Conservation (phyloP, 1,140 invertebrate species). For the Atta colombica region DNA sequence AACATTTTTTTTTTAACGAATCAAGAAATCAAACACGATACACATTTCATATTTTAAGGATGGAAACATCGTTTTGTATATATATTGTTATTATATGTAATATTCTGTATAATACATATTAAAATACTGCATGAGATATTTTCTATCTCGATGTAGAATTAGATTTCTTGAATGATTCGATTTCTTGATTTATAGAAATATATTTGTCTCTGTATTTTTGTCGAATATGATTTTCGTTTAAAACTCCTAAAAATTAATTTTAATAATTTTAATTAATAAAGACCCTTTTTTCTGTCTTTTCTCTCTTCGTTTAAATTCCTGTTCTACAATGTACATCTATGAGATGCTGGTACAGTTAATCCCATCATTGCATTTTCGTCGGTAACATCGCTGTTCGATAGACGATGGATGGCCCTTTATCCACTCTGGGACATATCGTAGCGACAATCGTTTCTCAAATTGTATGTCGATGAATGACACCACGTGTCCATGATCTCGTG, state of each 20-base stretch:
- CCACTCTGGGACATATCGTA: neutral
- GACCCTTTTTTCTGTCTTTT: no score
- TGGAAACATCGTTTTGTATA: neutral
- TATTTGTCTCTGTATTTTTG: neutral
- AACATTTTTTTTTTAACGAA: neutral
- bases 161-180: neutral
- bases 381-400: conserved; percentile 20
- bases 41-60: neutral
- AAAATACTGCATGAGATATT: neutral
- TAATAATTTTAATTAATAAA: no score
- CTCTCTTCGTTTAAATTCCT: neutral
- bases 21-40: conserved; percentile 1
- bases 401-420: conserved; percentile 3
- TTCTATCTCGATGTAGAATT: neutral
- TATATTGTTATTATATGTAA: neutral
- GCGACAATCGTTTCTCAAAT: conserved; percentile 7
- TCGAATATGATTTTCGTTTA: neutral
- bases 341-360: neutral
- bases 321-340: neutral
- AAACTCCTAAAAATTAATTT: neutral
- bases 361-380: neutral
- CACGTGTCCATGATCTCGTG: neutral
- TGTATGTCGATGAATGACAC: neutral
- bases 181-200: neutral
- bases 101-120: neutral